Percentiles rank a stretch among this genome's conserved stretches.
phyloP scores from a whole-genome alignment of 2,113 vertebrate genomes.

The Pica pica region DNA sequence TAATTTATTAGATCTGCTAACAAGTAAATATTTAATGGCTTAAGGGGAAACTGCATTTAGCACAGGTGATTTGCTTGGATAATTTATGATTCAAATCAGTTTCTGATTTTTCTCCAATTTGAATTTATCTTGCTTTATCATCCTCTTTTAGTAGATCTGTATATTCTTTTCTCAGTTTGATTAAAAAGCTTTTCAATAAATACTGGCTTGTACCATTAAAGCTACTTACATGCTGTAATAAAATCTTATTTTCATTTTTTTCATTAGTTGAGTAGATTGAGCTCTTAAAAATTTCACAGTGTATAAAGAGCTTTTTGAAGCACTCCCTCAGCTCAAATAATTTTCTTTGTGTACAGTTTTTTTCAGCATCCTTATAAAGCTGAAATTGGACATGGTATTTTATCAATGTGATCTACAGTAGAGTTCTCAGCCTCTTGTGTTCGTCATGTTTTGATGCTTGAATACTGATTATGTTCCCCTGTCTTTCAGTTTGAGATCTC shows the following conservation, averaged over 20 bases:
- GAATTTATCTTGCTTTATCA: background rate
- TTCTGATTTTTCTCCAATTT: background rate
- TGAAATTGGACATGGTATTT: background rate
- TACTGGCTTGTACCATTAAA: background rate
- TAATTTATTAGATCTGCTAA: background rate
- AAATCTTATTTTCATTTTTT: background rate
- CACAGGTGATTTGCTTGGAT: background rate
- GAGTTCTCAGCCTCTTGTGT: background rate
- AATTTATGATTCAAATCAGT: background rate
- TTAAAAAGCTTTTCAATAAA: background rate
- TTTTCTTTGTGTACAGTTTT: background rate
- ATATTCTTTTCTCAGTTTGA: background rate
- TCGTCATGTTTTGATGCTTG: background rate
- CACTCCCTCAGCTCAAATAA: background rate
- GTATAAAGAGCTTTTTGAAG: background rate
- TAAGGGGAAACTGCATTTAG: background rate
- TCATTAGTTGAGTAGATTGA: background rate
- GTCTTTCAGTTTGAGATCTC: background rate
- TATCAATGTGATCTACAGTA: background rate
- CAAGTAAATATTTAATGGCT: background rate
- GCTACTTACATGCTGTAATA: background rate
- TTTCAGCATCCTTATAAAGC: background rate
- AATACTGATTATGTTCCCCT: background rate
- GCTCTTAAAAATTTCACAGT: background rate
- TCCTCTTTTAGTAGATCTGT: background rate